Percentiles rank a stretch among this genome's conserved stretches.
Conservation (phyloP, 1,140 invertebrate genomes). For the Homarus americanus region DNA sequence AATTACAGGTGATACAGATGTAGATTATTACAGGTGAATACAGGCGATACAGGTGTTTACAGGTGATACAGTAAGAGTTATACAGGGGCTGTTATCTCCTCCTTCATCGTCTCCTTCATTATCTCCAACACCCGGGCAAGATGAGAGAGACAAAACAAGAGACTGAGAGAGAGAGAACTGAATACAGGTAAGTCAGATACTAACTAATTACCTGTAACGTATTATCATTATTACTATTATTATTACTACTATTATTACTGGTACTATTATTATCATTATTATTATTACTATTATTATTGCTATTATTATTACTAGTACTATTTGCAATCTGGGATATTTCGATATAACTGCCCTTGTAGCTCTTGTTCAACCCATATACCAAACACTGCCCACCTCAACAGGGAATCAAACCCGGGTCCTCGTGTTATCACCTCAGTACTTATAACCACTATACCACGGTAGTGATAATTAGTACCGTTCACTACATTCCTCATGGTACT, state of each 20-base stretch:
- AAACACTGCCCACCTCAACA: no score
- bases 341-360: no score
- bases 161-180: neutral
- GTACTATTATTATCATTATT: neutral
- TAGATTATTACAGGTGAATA: neutral
- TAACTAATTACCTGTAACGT: neutral
- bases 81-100: neutral
- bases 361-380: no score
- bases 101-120: neutral
- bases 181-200: neutral
- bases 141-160: neutral
- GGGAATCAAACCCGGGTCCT: no score
- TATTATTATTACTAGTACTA: conserved; percentile 3
- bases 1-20: neutral
- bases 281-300: neutral
- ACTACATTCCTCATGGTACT: no score
- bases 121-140: no score
- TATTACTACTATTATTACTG: neutral
- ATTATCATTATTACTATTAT: neutral
- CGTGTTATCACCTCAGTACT: no score
- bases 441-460: no score
- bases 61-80: neutral
- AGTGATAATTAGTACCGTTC: no score
- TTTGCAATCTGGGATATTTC: no score
- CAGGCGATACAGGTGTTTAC: neutral